phyloP scores from a whole-genome alignment of 2,888 invertebrate species.

The Hirtodrosophila alboralis region DNA sequence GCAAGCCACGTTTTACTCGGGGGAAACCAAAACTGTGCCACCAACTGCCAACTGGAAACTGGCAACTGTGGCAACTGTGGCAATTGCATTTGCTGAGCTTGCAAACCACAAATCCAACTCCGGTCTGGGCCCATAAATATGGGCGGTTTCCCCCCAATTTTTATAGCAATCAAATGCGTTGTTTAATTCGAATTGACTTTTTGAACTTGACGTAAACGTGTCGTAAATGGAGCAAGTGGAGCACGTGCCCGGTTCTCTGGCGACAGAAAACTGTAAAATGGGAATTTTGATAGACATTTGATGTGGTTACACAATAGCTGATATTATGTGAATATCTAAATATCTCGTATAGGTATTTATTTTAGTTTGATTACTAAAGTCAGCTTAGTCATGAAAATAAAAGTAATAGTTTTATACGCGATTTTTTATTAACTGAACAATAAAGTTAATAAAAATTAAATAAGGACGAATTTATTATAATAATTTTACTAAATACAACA shows the following conservation, averaged over 20 bases:
- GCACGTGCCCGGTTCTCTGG: slow-evolving; percentile 17
- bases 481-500: too few relatives aligned
- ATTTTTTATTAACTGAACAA: too few relatives aligned
- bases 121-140: slow-evolving; percentile 50
- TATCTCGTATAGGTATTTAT: background rate
- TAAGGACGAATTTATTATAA: too few relatives aligned
- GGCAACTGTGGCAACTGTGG: slow-evolving; percentile 18
- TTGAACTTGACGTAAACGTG: slow-evolving; percentile 74
- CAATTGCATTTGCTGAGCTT: slow-evolving; percentile 50
- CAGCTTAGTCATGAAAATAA: too few relatives aligned
- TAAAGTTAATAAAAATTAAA: too few relatives aligned
- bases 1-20: slow-evolving; percentile 57
- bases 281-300: slow-evolving; percentile 26
- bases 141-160: slow-evolving; percentile 49
- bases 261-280: slow-evolving; percentile 4
- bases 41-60: slow-evolving; percentile 6
- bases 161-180: slow-evolving; percentile 76
- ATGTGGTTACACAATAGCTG: slow-evolving; percentile 11
- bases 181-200: slow-evolving; percentile 78
- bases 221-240: slow-evolving; percentile 29
- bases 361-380: background rate
- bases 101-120: slow-evolving; percentile 35
- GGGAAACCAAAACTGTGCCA: slow-evolving; percentile 29
- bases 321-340: background rate
- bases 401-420: too few relatives aligned